phyloP scores from a whole-genome alignment of 1,140 invertebrate species.

The Venturia canescens region DNA sequence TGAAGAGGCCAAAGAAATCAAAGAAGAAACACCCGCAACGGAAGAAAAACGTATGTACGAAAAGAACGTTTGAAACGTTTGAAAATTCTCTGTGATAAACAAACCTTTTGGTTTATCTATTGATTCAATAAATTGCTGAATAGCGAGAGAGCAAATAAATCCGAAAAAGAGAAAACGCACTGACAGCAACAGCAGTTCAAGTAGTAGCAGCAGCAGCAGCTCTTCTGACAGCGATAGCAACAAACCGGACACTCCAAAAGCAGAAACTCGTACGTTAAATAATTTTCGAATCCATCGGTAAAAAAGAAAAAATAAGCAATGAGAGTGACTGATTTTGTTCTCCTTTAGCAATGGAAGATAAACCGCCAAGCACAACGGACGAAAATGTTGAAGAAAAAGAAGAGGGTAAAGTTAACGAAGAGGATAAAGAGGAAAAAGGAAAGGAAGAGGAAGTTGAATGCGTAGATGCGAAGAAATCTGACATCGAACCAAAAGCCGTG shows the following conservation, averaged over 20 bases:
- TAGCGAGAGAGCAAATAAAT: conserved; percentile 40
- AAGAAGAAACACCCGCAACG: conserved; percentile 39
- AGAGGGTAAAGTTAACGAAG: conserved; percentile 68
- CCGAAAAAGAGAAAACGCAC: conserved; percentile 71
- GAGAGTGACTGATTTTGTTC: no score
- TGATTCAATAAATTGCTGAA: no score
- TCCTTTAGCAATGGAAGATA: conserved; percentile 38
- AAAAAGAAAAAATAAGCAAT: no score
- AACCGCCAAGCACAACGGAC: conserved; percentile 47
- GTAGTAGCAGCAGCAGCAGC: conserved; percentile 70
- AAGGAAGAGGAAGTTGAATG: conserved; percentile 64
- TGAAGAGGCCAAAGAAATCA: conserved; percentile 61
- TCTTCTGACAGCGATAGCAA: conserved; percentile 70
- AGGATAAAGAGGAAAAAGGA: conserved; percentile 63
- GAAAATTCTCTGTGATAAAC: no score
- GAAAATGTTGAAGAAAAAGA: conserved; percentile 65
- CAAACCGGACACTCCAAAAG: conserved; percentile 60
- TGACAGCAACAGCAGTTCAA: conserved; percentile 71
- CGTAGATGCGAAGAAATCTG: conserved; percentile 63
- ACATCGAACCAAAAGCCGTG: conserved; percentile 69
- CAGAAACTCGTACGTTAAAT: conserved; percentile 45
- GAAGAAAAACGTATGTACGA: conserved; percentile 47
- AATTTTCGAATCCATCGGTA: neutral
- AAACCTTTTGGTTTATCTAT: no score
- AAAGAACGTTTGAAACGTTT: neutral